Base-by-base conservation (phyloP, 2,888 invertebrate genomes). In the Sicus ferrugineus region DNA sequence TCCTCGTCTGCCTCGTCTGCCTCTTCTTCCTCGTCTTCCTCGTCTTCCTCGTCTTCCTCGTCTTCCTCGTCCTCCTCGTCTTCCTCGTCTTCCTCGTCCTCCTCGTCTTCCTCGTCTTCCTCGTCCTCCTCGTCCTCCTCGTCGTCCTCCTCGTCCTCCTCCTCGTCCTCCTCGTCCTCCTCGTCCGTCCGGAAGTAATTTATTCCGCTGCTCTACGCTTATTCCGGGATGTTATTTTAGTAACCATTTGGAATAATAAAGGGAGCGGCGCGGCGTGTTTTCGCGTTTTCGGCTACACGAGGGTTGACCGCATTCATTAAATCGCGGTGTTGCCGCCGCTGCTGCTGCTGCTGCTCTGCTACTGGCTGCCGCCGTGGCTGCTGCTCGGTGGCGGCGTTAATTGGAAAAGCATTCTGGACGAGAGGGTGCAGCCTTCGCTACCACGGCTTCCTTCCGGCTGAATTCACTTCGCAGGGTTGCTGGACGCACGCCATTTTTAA, bases 201-300 rank as follows among this genome's bases (percentile, higher is more conserved):
- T 58, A 50, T 59, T 58, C 59, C n/a, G n/a, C n/a, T n/a, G 59
- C 30, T 67, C 48, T 48, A 9, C 42, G 67, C 67, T 58, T 38
- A n/a, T 38, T 58, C 26, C 59, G 46, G n/a, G 52, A 59, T 59
- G 67, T 67, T 67, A 31, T 59, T 67, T 67, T 67, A 59, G 67
- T 11, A 54, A 67, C 67, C 67, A 31, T 67, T n/a, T 67, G 59
- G 23, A 67, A 67, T 67, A 67, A 67, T 59, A 67, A 46, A 28
- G 26, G 19, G n/a, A 52, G 48, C 31, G 46, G 46, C 4, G 46
- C 28, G 23, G 54, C 50, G 3, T 56, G 56, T 56, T n/a, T n/a
- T 56, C 26, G 42, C 9, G 26, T 38, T 65, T 54, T n/a, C n/a
- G n/a, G n/a, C n/a, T 38, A n/a, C 42, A 42, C 66, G 56, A 66